Base-by-base conservation (phyloP, 2,888 invertebrate species). In the Heteromurus nitidus region DNA sequence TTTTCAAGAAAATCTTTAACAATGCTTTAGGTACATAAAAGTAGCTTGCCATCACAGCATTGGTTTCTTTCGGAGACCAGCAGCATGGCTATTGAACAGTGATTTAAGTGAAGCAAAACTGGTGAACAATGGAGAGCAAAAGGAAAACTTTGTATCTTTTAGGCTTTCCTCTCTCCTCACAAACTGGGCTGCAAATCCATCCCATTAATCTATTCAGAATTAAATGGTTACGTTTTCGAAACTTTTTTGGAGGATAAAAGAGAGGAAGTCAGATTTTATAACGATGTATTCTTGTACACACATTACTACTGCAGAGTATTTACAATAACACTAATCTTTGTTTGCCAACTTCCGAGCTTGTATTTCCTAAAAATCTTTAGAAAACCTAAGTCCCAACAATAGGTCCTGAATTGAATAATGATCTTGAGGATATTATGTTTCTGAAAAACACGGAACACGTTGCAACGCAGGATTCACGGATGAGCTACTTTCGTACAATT, bases 371-470 rank as follows among this genome's bases (percentile, higher is more conserved):
- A 58, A 65, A 30, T 76, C 24, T 31, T 3, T 31, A 31, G 11
- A 36, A 55, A 42, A 67, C 2, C 24, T 9, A 18, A 28, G 30
- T 28, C 22, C 24, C 26, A 36, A 75, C 58, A 67, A 75, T 58
- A 18, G 24, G 24, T 55, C 30, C 24, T 50, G 60, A 77, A 69
- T 69, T 77, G 68, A 77, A 68, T 77, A 77, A 77, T 69, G 69
- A 77, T 77, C 60, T 69, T n/a, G 22, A 44, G 44, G n/a, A 20
- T 68, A 36, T 30, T 18, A 31, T 58, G 67, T 68, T 47, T 77
- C 30, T 68, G 69, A 69, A 68, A 77, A 77, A 77, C 76, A 77
- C 68, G 76, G 69, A 77, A 75, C 75, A 74, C 74, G 53, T 74
- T 74, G 74, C 65, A 69, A 62, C 42, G 20, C 76, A 77, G 76